A percentile compares a stretch with the other conserved stretches of the same genome.
phyloP scores from a whole-genome alignment of 2,113 vertebrate species.

The Phrynocephalus versicolor region DNA sequence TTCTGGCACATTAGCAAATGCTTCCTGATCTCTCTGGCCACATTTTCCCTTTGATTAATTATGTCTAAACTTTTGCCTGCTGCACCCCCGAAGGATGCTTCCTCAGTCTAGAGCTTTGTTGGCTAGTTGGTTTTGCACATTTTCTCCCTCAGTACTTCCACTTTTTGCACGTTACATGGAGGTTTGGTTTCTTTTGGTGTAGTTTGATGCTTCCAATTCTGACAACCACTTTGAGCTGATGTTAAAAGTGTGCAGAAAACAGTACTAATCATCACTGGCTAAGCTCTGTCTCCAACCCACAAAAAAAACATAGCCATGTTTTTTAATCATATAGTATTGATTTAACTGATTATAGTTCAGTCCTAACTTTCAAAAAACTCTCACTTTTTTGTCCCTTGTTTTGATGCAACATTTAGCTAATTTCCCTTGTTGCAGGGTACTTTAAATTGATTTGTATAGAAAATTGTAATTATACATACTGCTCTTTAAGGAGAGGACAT shows the following conservation, averaged over 20 bases:
- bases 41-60: slow-evolving; percentile 18
- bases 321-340: neutral
- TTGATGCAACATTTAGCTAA: too few relatives aligned
- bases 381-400: neutral
- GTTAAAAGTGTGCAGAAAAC: neutral
- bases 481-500: too few relatives aligned
- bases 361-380: neutral
- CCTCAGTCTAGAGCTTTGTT: neutral
- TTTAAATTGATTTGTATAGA: too few relatives aligned
- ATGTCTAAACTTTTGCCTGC: neutral
- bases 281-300: neutral
- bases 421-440: neutral
- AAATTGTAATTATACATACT: too few relatives aligned
- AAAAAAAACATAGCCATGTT: neutral
- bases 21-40: slow-evolving; percentile 4
- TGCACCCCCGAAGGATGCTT: neutral
- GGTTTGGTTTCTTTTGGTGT: neutral
- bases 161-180: neutral
- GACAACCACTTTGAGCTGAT: neutral
- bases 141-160: neutral
- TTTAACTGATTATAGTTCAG: neutral
- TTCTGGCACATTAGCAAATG: slow-evolving; percentile 10
- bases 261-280: neutral
- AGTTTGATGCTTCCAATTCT: neutral
- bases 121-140: neutral